A percentile compares a stretch with the other conserved stretches of the same genome.
These are phyloP conservation scores for Diuraphis noxia DNA, from an alignment of 1,140 invertebrate species.

Conservation along the genomic window DNA sequence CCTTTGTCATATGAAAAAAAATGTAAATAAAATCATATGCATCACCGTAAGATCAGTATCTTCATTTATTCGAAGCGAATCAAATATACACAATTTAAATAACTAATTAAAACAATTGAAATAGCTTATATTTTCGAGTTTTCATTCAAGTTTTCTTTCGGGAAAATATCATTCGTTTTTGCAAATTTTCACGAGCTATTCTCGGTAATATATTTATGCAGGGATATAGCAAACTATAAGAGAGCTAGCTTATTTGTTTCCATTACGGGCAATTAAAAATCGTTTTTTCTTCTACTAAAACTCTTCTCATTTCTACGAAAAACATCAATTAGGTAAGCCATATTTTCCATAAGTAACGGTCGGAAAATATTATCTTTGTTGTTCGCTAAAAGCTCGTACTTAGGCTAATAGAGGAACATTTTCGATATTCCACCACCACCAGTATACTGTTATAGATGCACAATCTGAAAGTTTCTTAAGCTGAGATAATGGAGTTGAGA, in stretches of 20 bases:
- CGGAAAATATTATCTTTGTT: slow-evolving; percentile 19
- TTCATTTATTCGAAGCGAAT: neutral
- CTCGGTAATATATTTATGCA: neutral
- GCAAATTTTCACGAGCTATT: neutral
- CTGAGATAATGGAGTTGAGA: slow-evolving; percentile 33
- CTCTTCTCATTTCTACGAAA: neutral
- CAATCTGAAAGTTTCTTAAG: slow-evolving; percentile 30
- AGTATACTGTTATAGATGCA: neutral
- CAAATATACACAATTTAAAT: neutral
- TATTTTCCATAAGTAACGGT: neutral
- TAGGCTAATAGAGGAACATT: slow-evolving; percentile 1
- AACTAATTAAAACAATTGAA: neutral
- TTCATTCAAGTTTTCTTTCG: neutral
- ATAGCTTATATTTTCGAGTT: neutral
- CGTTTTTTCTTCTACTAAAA: neutral
- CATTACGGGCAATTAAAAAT: slow-evolving; percentile 2
- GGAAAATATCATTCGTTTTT: neutral
- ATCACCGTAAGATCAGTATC: neutral
- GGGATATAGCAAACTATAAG: neutral
- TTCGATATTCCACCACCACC: neutral
- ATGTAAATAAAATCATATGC: neutral
- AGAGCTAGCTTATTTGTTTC: neutral
- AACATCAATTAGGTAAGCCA: slow-evolving; percentile 1
- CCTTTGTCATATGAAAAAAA: neutral
- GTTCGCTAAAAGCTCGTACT: slow-evolving; percentile 29